A percentile compares a stretch with the other conserved stretches of the same genome.
These are phyloP conservation scores for Euwallacea similis DNA, from an alignment of 1,140 invertebrate species.

Conservation along the genomic window DNA sequence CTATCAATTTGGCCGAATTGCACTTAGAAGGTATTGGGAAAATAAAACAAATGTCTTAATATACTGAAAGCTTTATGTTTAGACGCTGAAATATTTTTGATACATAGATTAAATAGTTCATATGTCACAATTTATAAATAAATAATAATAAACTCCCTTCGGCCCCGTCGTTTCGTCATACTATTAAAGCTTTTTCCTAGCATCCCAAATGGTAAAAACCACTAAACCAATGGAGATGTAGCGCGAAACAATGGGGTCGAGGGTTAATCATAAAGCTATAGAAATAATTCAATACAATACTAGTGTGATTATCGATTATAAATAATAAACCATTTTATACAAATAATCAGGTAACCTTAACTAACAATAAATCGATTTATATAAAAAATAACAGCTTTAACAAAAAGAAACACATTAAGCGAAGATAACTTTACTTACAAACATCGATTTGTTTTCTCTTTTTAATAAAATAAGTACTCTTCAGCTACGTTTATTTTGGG, in stretches of 20 bases:
- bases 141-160: slow-evolving; percentile 34
- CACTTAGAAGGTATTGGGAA: no score
- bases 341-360: slow-evolving; percentile 47
- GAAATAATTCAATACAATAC: slow-evolving; percentile 4
- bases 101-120: slow-evolving; percentile 48
- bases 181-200: slow-evolving; percentile 12
- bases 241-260: not conserved
- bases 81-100: slow-evolving; percentile 40
- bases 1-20: no score
- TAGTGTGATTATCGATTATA: slow-evolving; percentile 31
- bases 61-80: slow-evolving; percentile 48
- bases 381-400: slow-evolving; percentile 49
- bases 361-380: slow-evolving; percentile 47
- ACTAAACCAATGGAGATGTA: slow-evolving; percentile 39
- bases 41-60: slow-evolving; percentile 21
- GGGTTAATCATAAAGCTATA: slow-evolving; percentile 40
- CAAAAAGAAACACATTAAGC: slow-evolving; percentile 43
- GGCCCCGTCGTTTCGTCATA: not conserved
- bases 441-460: slow-evolving; percentile 7
- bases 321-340: slow-evolving; percentile 45
- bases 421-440: slow-evolving; percentile 35
- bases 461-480: slow-evolving; percentile 44
- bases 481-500: slow-evolving; percentile 7
- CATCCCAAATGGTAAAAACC: slow-evolving; percentile 42
- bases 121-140: slow-evolving; percentile 37